A percentile compares a stretch with the other conserved stretches of the same genome.
phyloP scores from a whole-genome alignment of 2,888 invertebrate species.

The Dorcus parallelipipedus region DNA sequence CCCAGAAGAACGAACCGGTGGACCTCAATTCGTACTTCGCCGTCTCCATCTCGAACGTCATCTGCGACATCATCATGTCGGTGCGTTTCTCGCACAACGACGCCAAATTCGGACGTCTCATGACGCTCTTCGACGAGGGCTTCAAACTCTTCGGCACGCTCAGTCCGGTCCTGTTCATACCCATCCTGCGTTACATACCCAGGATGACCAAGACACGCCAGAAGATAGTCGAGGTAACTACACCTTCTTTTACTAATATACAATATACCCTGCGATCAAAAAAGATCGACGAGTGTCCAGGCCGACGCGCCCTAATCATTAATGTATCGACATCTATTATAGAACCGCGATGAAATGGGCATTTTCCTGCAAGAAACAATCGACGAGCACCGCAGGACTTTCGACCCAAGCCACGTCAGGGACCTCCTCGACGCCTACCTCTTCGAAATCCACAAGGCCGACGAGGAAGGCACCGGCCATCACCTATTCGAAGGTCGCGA shows the following conservation, averaged over 20 bases:
- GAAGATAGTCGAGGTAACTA: constrained; percentile 54
- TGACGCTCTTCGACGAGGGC: constrained; percentile 86
- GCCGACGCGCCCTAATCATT: neutral
- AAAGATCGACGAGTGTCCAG: neutral
- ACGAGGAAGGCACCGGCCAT: constrained; percentile 69
- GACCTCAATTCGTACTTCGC: constrained; percentile 75
- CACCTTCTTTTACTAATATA: too few species aligned
- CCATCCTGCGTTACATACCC: constrained; percentile 66
- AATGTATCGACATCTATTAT: neutral
- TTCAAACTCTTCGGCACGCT: constrained; percentile 83
- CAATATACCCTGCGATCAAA: neutral
- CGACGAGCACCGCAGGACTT: constrained; percentile 73
- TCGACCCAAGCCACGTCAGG: constrained; percentile 71
- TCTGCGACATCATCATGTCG: constrained; percentile 88
- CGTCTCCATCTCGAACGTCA: constrained; percentile 84
- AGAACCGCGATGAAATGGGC: constrained; percentile 82
- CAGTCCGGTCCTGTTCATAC: constrained; percentile 79
- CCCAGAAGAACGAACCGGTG: constrained; percentile 63
- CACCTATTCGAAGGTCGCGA: constrained; percentile 81
- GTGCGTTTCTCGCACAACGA: constrained; percentile 79
- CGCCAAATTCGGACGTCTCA: constrained; percentile 72
- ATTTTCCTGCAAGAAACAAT: constrained; percentile 80
- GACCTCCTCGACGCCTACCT: constrained; percentile 86
- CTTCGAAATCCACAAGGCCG: constrained; percentile 78
- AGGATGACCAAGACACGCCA: constrained; percentile 51